These are phyloP conservation scores for Plagodis dolabraria DNA, from an alignment of 2,888 invertebrate species.

Conservation along the genomic window DNA sequence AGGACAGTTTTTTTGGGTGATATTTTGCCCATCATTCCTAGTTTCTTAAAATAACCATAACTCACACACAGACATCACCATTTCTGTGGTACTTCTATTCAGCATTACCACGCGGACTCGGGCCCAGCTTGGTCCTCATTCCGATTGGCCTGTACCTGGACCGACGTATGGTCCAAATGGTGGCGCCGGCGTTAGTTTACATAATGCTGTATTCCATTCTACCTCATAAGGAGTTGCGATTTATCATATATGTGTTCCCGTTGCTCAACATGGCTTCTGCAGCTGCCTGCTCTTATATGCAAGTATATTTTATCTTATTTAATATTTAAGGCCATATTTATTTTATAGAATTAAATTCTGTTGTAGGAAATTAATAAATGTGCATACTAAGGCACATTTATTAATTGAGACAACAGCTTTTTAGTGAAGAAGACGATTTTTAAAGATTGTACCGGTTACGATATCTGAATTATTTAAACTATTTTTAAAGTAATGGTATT, in stretches of 20 bases:
- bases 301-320: constrained; percentile 73
- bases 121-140: constrained; percentile 90
- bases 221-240: constrained; percentile 98
- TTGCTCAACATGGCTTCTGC: constrained; percentile 96
- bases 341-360: no score
- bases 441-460: no score
- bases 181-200: constrained; percentile 90
- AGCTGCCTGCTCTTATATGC: constrained; percentile 94
- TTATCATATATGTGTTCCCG: constrained; percentile 98
- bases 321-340: neutral
- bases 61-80: constrained; percentile 90
- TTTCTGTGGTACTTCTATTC: constrained; percentile 99
- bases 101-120: constrained; percentile 96
- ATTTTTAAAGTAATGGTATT: no score
- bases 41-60: constrained; percentile 23
- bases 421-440: no score
- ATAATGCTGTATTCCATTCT: constrained; percentile 96
- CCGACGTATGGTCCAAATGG: constrained; percentile 87
- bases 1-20: no score
- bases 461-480: no score
- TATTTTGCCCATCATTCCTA: no score
- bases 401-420: no score
- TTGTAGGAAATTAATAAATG: no score
- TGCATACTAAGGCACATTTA: no score
- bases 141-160: constrained; percentile 92